Conservation (phyloP, 1,140 invertebrate genomes). For the Lucilia cuprina region DNA sequence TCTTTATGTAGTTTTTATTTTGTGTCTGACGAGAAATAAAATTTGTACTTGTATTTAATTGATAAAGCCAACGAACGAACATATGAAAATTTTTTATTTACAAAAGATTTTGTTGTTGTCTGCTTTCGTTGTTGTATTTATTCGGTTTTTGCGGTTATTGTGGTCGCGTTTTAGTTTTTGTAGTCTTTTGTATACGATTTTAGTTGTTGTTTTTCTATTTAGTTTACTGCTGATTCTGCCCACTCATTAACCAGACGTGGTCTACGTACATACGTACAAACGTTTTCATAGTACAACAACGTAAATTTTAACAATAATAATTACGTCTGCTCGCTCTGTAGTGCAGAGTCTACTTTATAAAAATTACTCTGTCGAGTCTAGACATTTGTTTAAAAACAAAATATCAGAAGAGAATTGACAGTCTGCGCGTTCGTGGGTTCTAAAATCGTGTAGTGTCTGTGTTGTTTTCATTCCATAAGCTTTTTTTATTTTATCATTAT, state of each 20-base stretch:
- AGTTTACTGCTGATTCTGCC: not conserved
- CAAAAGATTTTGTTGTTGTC: not conserved
- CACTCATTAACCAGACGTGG: not conserved
- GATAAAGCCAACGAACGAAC: not conserved
- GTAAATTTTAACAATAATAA: not conserved
- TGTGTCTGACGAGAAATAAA: not conserved
- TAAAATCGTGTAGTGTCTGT: not conserved
- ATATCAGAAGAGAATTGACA: conserved; percentile 28
- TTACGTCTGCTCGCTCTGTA: not conserved
- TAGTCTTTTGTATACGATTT: not conserved
- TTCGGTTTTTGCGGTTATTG: conserved; percentile 20
- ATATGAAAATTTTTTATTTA: too few relatives aligned
- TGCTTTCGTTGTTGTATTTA: not conserved
- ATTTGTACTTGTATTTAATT: not conserved
- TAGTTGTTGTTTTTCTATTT: too few relatives aligned
- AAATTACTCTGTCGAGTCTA: not conserved
- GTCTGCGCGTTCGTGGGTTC: conserved; percentile 25
- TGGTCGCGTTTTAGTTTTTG: conserved; percentile 1
- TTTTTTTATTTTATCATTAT: not conserved
- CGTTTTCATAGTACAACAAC: too few relatives aligned
- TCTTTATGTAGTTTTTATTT: too few relatives aligned
- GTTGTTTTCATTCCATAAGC: too few relatives aligned
- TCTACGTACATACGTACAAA: too few relatives aligned
- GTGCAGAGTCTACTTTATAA: not conserved
- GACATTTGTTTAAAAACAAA: not conserved